Base-by-base conservation (phyloP, 2,797 vertebrate species). In the Carduelis carduelis region DNA sequence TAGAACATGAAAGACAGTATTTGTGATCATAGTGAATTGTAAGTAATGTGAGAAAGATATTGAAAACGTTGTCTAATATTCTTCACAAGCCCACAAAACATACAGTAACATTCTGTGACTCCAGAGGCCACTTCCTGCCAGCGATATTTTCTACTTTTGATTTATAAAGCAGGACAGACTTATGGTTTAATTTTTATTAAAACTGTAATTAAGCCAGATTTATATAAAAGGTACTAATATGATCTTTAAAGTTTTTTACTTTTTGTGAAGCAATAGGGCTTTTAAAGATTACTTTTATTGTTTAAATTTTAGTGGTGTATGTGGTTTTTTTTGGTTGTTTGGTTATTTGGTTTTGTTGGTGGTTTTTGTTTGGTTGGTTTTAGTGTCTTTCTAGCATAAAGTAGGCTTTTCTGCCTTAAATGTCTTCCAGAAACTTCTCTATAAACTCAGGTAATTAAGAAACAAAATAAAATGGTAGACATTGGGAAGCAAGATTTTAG, bases 291-390 rank as follows among this genome's bases (percentile, higher is more conserved):
- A 34, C 1, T 68, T 53, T 32, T 19, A 32, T 34, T 37, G 18
- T 37, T 78, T 44, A 34, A 24, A 10, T n/a, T 37, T 32, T 7
- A 1, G 3, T 7, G 9, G 5, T 14, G 2, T 34, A 3, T 30
- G 12, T n/a, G 6, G 3, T 10, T 41, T 9, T 39, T 39, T 39
- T 14, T 6, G 41, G 3, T 50, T 52, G 14, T 21, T 72, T 34
- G 5, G 1, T 47, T 43, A 43, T 37, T 65, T 27, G 2, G 17
- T 39, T 39, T 39, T 39, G 37, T 37, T 39, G 37, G 37, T 39
- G 37, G 12, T 3, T 5, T 5, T 1, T 9, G 41, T 37, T 65
- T 22, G 2, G 50, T 56, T 4, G 4, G 50, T 39, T n/a, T 60
- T 28, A 21, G 3, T 47, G 14, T 86, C 20, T 71, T 89, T 49